phyloP scores from a whole-genome alignment of 2,888 invertebrate species.

The Epirrita christyi region DNA sequence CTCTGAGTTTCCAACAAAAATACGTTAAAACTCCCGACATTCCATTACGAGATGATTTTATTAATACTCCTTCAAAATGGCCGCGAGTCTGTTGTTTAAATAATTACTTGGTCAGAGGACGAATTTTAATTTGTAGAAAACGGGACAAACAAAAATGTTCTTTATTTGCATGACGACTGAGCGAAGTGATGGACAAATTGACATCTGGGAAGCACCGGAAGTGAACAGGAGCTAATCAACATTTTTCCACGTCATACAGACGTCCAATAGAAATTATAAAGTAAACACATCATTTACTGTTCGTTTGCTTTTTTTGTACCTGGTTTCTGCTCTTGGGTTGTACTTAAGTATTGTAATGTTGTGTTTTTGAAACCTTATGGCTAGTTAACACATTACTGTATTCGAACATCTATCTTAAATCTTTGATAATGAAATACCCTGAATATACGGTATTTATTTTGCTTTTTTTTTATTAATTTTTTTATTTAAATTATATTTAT shows the following conservation, averaged over 20 bases:
- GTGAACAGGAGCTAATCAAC: not conserved
- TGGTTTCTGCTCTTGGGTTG: too few species aligned
- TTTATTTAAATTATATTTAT: too few species aligned
- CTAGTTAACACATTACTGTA: too few species aligned
- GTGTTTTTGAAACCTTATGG: too few species aligned
- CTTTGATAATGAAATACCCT: too few species aligned
- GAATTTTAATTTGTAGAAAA: slow-evolving; percentile 41
- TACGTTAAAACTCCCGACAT: slow-evolving; percentile 44
- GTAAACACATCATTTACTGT: too few species aligned
- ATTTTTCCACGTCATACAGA: not conserved
- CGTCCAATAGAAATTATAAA: too few species aligned
- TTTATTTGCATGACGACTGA: slow-evolving; percentile 7
- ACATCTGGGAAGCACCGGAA: not conserved
- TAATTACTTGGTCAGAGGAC: slow-evolving; percentile 52
- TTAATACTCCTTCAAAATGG: slow-evolving; percentile 59
- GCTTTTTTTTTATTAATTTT: too few species aligned
- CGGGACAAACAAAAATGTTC: slow-evolving; percentile 4
- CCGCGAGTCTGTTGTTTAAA: slow-evolving; percentile 55
- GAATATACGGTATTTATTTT: too few species aligned
- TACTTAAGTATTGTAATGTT: too few species aligned
- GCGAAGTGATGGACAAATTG: slow-evolving; percentile 2
- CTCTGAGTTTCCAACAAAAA: slow-evolving; percentile 37
- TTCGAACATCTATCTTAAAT: too few species aligned
- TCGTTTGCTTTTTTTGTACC: too few species aligned
- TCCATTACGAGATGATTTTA: slow-evolving; percentile 64